Conservation (phyloP, 2,888 invertebrate genomes). For the Protophormia terraenovae region DNA sequence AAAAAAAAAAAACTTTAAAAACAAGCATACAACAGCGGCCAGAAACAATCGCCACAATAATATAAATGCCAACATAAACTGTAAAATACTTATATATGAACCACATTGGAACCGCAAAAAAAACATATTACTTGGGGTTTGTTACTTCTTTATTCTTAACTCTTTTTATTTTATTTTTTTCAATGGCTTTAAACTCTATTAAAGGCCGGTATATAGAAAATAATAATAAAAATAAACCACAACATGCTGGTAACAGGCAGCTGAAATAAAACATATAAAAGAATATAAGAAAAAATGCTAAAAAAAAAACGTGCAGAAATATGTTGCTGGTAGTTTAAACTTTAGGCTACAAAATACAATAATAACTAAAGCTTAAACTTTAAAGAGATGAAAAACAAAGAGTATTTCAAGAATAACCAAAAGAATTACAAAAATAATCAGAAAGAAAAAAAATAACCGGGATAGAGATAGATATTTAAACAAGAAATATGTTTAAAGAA, state of each 20-base stretch:
- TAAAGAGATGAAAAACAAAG: background rate
- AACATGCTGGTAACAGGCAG: slow-evolving; percentile 50
- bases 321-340: no score
- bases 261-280: slow-evolving; percentile 16
- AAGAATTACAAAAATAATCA: background rate
- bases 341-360: no score
- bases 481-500: background rate
- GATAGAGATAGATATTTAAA: background rate
- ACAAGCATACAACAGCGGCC: slow-evolving; percentile 7
- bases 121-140: slow-evolving; percentile 39
- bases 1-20: background rate
- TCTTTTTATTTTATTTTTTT: background rate
- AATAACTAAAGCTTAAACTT: background rate
- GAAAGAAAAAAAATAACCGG: slow-evolving; percentile 15
- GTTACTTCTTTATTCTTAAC: background rate
- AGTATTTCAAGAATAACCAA: slow-evolving; percentile 8
- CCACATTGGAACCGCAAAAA: slow-evolving; percentile 52
- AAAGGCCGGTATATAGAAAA: slow-evolving; percentile 36
- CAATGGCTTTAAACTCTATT: slow-evolving; percentile 40
- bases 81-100: slow-evolving; percentile 49
- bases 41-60: slow-evolving; percentile 6
- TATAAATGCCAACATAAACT: slow-evolving; percentile 42
- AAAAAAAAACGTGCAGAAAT: no score
- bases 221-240: slow-evolving; percentile 36
- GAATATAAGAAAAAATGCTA: background rate